Evolutionary conservation across 2,113 vertebrate genomes (phyloP), one percentile per base, ranked within the genome.

Genomic region (Quiscalus mexicanus): DNA sequence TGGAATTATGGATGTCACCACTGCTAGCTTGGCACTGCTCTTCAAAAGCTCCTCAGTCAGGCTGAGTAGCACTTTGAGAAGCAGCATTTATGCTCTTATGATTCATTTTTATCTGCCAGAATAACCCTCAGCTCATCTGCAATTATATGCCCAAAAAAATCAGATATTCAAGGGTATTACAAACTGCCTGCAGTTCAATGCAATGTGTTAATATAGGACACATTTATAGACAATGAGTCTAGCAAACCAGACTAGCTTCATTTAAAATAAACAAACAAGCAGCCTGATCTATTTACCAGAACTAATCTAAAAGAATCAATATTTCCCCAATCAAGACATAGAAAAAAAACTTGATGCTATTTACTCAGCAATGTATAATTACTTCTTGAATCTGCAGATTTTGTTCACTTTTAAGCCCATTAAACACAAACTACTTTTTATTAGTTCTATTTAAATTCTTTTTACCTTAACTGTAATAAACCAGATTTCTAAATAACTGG

Each of bases 21-120:
- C 25, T 90, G 56, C 67, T 86, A 70, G 71, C 17, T 74, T 83
- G 90, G 52, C 93, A 70, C 33, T 75, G 71, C 35, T 96, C 35
- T 85, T 92, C 85, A 74, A 63, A 83, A 88, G 71, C 82, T 94
- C 59, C 79, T 77, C 79, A 24, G 90, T 52, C 6, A 30, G 62
- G 44, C 59, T 93, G 49, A 91, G 80, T 24, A 70, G 55, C 15
- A 2, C 55, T 86, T 96, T 80, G 75, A 86, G 85, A 90, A 86
- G 71, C 39, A 81, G 39, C 31, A 70, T 64, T 83, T 89, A 70
- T 21, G 25, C n/a, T 88, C 18, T 75, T 73, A 50, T 20, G 22
- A 86, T 74, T 85, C 11, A 86, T 92, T 95, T 93, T 80, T 86
- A 86, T 75, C 60, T 74, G n/a, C 67, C 68, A 92, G 87, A 93